A percentile compares a stretch with the other conserved stretches of the same genome.
Evolutionary conservation across 1,140 invertebrate genomes (phyloP).

Genomic region (Drosophila funebris): DNA sequence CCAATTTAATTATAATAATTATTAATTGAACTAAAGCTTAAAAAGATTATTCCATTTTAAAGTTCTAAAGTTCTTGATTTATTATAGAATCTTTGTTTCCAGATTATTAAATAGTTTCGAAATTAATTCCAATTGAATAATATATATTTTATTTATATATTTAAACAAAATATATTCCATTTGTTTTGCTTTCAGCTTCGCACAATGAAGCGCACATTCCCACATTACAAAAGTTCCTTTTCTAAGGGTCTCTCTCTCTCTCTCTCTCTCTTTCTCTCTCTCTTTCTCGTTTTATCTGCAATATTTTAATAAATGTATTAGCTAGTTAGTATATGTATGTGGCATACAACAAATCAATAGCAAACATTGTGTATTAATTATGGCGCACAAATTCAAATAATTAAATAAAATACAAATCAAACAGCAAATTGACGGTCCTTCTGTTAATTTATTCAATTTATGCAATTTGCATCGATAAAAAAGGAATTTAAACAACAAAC

Average conservation of each 20-base stretch:
- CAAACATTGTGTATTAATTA: slow-evolving; percentile 22
- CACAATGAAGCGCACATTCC: background rate
- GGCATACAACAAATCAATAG: slow-evolving; percentile 1
- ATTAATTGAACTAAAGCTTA: too few relatives aligned
- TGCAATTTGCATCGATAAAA: slow-evolving; percentile 2
- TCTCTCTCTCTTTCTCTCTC: background rate
- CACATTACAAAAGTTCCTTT: background rate
- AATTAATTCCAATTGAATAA: too few relatives aligned
- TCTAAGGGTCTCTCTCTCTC: background rate
- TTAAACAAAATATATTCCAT: slow-evolving; percentile 3
- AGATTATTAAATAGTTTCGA: too few relatives aligned
- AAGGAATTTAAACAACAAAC: slow-evolving; percentile 13
- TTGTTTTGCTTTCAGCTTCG: background rate
- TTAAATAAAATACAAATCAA: background rate
- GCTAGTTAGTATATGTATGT: background rate
- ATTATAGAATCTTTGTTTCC: too few relatives aligned
- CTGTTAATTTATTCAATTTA: background rate
- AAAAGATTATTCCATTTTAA: too few relatives aligned
- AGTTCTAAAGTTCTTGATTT: background rate
- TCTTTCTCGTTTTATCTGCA: background rate
- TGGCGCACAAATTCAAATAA: slow-evolving; percentile 20
- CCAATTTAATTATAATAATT: too few relatives aligned
- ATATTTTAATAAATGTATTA: slow-evolving; percentile 19
- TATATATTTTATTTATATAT: too few relatives aligned
- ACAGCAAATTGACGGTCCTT: background rate